phyloP scores from a whole-genome alignment of 2,113 vertebrate genomes.

The Hepsetus odoe region DNA sequence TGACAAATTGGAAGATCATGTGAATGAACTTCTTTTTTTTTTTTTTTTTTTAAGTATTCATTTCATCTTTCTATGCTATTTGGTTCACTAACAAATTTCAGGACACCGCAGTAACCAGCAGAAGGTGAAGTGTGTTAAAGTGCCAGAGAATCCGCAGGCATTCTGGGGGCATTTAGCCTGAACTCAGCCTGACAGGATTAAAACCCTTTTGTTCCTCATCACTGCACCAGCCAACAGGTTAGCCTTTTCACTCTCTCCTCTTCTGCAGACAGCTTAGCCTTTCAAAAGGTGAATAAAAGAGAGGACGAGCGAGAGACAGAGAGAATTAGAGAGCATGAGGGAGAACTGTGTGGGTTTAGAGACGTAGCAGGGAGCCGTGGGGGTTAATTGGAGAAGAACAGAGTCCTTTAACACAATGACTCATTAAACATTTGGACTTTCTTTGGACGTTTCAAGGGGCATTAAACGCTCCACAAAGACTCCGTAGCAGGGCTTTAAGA shows the following conservation, averaged over 20 bases:
- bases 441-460: constrained; percentile 55
- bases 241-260: constrained; percentile 91
- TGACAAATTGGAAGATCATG: no score
- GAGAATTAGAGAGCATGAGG: constrained; percentile 3
- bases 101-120: no score
- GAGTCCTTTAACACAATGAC: constrained; percentile 87
- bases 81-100: no score
- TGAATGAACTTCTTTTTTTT: no score
- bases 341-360: constrained; percentile 88
- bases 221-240: constrained; percentile 94
- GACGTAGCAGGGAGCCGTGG: constrained; percentile 87
- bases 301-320: constrained; percentile 21
- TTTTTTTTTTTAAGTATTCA: no score
- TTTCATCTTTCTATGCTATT: no score
- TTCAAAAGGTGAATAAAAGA: constrained; percentile 83
- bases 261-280: constrained; percentile 89
- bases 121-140: no score
- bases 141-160: not conserved
- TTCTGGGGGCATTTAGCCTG: constrained; percentile 86
- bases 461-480: constrained; percentile 72
- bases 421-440: constrained; percentile 93
- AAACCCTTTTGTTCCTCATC: constrained; percentile 82
- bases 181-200: constrained; percentile 98
- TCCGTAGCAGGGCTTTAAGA: constrained; percentile 29
- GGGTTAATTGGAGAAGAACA: constrained; percentile 97